A percentile compares a stretch with the other conserved stretches of the same genome.
Conservation (phyloP, 2,797 vertebrate species). For the Enteromius trimaculatus region DNA sequence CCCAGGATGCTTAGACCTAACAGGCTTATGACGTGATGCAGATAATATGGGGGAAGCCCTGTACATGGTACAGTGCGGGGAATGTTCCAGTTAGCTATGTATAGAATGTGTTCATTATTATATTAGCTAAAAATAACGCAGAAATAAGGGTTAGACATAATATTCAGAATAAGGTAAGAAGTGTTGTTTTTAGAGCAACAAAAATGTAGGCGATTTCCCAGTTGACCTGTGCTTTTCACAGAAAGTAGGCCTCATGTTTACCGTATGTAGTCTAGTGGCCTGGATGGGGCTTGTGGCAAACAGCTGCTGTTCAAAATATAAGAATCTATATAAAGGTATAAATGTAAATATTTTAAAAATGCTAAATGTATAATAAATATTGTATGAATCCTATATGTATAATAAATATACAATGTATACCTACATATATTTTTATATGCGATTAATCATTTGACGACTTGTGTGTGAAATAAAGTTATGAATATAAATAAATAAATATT, state of each 20-base stretch:
- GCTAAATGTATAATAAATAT: no score
- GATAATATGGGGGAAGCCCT: constrained; percentile 36
- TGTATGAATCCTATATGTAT: no score
- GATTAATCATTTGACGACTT: no score
- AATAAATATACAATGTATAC: no score
- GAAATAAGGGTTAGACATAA: neutral
- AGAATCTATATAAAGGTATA: no score
- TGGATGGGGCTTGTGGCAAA: neutral
- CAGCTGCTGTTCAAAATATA: neutral
- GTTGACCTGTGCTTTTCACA: constrained; percentile 2
- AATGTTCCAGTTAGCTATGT: neutral
- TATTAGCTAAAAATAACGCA: neutral
- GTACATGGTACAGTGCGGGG: neutral
- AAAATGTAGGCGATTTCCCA: constrained; percentile 1
- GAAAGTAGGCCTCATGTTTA: constrained; percentile 45
- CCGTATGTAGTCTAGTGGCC: constrained; percentile 24
- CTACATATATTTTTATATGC: no score
- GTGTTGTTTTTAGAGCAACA: neutral
- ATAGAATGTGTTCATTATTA: neutral
- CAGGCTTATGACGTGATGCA: constrained; percentile 20
- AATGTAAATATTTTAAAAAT: no score
- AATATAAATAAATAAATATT: no score
- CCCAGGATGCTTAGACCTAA: constrained; percentile 35
- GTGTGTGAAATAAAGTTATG: no score
- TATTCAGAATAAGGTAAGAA: neutral